Evolutionary conservation across 2,888 invertebrate species (phyloP).

Genomic region (Apodemia zela): DNA sequence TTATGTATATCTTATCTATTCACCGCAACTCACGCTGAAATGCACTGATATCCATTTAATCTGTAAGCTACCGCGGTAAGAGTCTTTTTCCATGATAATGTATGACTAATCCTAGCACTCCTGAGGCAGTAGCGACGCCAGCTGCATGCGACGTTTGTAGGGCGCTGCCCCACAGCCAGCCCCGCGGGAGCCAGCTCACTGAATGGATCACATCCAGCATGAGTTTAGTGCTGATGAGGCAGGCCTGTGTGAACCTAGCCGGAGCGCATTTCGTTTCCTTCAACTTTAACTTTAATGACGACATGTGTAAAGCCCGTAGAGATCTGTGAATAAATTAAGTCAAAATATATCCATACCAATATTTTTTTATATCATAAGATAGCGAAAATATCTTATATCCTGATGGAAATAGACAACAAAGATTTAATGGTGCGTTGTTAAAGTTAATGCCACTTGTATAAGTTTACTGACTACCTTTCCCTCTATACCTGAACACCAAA

Average conservation of each 20-base stretch:
- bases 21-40: not conserved
- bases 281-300: constrained; percentile 44
- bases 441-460: no score
- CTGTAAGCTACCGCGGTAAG: constrained; percentile 33
- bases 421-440: no score
- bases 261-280: constrained; percentile 51
- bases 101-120: constrained; percentile 52
- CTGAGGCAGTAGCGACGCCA: constrained; percentile 52
- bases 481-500: no score
- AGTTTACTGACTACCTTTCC: no score
- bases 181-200: constrained; percentile 88
- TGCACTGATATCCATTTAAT: not conserved
- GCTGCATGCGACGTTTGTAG: constrained; percentile 59
- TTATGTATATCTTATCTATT: no score
- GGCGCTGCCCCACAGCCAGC: constrained; percentile 89
- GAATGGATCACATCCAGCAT: constrained; percentile 87
- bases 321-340: constrained; percentile 44
- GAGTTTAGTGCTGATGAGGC: constrained; percentile 58
- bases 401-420: no score
- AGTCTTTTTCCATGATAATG: constrained; percentile 60
- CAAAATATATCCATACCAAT: not conserved
- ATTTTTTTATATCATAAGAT: not conserved
- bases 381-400: not conserved
- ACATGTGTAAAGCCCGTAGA: constrained; percentile 50
- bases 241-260: constrained; percentile 57